phyloP scores from a whole-genome alignment of 2,888 invertebrate genomes.

The Pollenia griseotomentosa region DNA sequence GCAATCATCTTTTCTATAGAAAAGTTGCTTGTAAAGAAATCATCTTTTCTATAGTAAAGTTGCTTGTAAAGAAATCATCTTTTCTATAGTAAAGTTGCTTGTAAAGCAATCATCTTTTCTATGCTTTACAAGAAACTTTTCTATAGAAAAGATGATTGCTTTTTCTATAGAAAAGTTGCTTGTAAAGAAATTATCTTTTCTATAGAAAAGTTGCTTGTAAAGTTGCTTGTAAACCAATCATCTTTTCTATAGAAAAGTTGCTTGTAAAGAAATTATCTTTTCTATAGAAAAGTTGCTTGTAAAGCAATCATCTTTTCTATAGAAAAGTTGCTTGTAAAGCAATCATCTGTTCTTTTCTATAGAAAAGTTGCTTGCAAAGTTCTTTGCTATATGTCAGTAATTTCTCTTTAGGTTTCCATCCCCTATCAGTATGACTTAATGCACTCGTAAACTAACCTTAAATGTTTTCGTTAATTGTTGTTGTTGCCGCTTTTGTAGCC shows the following conservation, averaged over 20 bases:
- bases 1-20: background rate
- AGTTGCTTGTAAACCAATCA: background rate
- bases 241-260: background rate
- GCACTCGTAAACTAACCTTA: slow-evolving; percentile 29
- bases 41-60: background rate
- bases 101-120: too few species aligned
- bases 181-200: background rate
- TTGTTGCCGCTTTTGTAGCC: slow-evolving; percentile 40
- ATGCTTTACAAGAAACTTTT: background rate
- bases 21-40: background rate
- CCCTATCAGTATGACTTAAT: slow-evolving; percentile 5
- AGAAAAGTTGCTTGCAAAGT: too few species aligned
- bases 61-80: background rate
- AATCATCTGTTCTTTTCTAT: too few species aligned
- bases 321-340: too few species aligned
- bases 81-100: too few species aligned
- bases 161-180: background rate
- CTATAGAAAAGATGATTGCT: background rate
- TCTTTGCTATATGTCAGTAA: too few species aligned
- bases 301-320: too few species aligned
- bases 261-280: too few species aligned
- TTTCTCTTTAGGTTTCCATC: background rate
- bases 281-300: too few species aligned
- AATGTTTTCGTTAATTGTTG: slow-evolving; percentile 48
- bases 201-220: background rate